Evolutionary conservation across 1,140 invertebrate species (phyloP).

Genomic region (Eufriesea mexicana): DNA sequence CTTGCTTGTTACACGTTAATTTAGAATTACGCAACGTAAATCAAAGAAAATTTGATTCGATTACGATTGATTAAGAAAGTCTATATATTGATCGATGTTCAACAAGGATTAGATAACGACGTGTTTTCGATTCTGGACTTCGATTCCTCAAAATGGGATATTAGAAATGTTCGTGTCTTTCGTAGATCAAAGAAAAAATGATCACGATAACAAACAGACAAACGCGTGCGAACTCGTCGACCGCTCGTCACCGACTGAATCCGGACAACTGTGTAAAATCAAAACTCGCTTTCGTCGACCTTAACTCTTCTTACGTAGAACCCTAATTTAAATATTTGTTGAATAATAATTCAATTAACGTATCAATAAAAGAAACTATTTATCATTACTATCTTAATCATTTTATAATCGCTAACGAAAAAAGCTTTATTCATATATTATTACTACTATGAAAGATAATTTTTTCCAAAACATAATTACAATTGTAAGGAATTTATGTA

Average conservation of each 20-base stretch:
- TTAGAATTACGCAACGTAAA: background rate
- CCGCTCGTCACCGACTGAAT: slow-evolving; percentile 38
- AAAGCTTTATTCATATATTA: background rate
- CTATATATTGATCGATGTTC: background rate
- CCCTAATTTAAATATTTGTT: background rate
- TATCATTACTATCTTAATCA: background rate
- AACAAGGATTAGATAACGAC: slow-evolving; percentile 1
- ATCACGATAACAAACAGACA: no score
- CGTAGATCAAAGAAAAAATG: background rate
- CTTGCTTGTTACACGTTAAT: background rate
- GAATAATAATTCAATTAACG: no score
- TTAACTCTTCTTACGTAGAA: background rate
- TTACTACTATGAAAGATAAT: no score
- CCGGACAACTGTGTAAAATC: background rate
- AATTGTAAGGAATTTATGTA: no score
- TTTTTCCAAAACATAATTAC: no score
- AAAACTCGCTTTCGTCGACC: background rate
- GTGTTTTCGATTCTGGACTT: background rate
- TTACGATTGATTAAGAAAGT: no score
- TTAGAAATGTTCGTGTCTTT: background rate
- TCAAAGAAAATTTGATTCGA: background rate
- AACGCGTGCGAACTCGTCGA: background rate
- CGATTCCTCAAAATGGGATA: background rate
- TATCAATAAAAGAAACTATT: background rate
- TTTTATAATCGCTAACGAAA: background rate